Percentiles rank a stretch among this genome's conserved stretches.
These are phyloP conservation scores for Palythoa heliodiscus DNA, from an alignment of 92 coral and sea anemone genomes.

Conservation along the genomic window DNA sequence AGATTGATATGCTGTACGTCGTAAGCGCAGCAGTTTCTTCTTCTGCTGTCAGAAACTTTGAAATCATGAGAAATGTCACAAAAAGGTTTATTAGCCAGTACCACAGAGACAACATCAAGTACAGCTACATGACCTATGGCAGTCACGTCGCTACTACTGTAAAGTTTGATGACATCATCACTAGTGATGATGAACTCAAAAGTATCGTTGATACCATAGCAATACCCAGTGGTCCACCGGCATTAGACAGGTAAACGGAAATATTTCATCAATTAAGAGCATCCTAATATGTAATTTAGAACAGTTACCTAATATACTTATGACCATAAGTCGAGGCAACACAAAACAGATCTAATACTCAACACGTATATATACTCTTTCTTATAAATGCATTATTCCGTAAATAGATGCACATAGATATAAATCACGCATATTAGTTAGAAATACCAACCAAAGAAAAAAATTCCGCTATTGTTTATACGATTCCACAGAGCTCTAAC, in stretches of 20 bases:
- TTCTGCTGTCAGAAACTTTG: background rate
- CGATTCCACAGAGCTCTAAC: constrained; percentile 1
- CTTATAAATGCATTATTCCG: no score
- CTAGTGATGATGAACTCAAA: constrained; percentile 1
- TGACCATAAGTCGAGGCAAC: no score
- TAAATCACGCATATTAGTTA: background rate
- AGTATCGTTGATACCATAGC: background rate
- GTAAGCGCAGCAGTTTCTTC: constrained; percentile 3
- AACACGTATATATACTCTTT: no score
- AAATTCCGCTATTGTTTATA: background rate
- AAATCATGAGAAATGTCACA: constrained; percentile 18
- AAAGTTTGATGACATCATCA: constrained; percentile 17
- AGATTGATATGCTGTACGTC: constrained; percentile 1
- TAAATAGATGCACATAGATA: no score
- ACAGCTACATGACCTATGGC: constrained; percentile 12
- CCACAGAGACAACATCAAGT: constrained; percentile 14
- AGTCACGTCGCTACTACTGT: background rate
- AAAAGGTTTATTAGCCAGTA: background rate
- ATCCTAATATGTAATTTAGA: no score
- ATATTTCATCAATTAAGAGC: background rate
- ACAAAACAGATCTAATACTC: no score
- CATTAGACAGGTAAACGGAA: background rate
- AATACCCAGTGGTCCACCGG: constrained; percentile 10
- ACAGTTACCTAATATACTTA: no score
- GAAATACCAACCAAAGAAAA: background rate